Evolutionary conservation across 2,797 vertebrate species (phyloP), one percentile per base, ranked within the genome.

Genomic region (Psittacula echo): DNA sequence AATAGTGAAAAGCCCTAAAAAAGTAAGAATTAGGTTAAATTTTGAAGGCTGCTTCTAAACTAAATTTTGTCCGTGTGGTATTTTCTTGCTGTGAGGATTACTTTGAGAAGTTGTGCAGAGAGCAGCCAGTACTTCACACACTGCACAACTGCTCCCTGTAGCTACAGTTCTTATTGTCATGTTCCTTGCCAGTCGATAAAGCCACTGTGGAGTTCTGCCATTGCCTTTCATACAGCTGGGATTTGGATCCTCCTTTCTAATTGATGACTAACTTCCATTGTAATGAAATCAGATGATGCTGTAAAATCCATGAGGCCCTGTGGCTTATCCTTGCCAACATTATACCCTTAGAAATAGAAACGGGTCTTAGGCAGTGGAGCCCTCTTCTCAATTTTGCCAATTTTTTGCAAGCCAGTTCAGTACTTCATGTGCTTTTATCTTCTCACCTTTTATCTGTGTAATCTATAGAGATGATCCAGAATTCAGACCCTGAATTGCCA

Each of bases 251-350:
- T n/a, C 29, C 58, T 96, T 96, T 97, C 93, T 96, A 90, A 94
- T 42, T 96, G 97, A 95, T 96, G 87, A 97, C 95, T 95, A 97
- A 96, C 95, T 95, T 97, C 96, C 78, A 91, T 90, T 92, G 95
- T 93, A 84, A 96, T 91, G 95, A 95, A 94, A 95, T 95, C 95
- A 96, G 97, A 98, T 97, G 95, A 32, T 95, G 96, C 93, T 90
- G 64, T 93, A 92, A 97, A 96, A 95, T 95, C 94, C 90, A 26
- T 85, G 72, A 94, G 85, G 61, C 53, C 34, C 27, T 34, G 44
- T 50, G 30, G 27, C 62, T 23, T 48, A 32, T 42, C 39, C 22
- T 41, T 87, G 67, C 53, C 66, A 60, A 23, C 7, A 6, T 8
- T 9, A 53, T 50, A 9, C 42, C 68, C 37, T 44, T 56, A 10